Evolutionary conservation across 1,140 invertebrate genomes (phyloP).

Genomic region (Bradynema listronoti): DNA sequence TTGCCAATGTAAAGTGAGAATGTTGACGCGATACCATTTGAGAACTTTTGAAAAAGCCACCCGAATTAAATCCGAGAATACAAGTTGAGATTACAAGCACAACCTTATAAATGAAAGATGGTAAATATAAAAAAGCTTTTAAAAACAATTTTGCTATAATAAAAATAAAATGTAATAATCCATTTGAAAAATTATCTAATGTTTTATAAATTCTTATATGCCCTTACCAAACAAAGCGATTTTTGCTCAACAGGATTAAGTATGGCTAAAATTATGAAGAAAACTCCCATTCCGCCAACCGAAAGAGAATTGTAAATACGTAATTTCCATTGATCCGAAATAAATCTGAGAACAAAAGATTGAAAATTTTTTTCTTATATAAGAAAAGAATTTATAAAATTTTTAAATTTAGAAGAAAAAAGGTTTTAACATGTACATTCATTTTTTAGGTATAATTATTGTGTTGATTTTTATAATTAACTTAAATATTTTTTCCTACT

Average conservation of each 20-base stretch:
- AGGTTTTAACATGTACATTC: neutral
- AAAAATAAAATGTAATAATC: neutral
- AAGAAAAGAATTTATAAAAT: too few species aligned
- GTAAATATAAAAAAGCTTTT: too few species aligned
- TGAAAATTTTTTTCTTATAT: too few species aligned
- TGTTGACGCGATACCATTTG: conserved; percentile 55
- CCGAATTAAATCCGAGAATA: conserved; percentile 45
- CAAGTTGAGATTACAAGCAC: conserved; percentile 38
- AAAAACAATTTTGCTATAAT: neutral
- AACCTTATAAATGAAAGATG: conserved; percentile 24
- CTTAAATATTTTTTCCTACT: conserved; percentile 7
- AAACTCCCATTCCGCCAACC: conserved; percentile 42
- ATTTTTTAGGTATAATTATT: neutral
- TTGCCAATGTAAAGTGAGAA: conserved; percentile 53
- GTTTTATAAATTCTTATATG: neutral
- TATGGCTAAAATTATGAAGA: conserved; percentile 47
- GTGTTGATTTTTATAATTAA: neutral
- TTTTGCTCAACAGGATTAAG: conserved; percentile 35
- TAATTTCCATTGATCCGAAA: conserved; percentile 33
- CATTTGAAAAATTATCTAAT: neutral
- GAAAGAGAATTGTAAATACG: conserved; percentile 46
- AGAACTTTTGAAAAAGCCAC: conserved; percentile 46
- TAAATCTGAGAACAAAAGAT: conserved; percentile 26
- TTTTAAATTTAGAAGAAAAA: too few species aligned
- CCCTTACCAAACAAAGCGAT: conserved; percentile 34